Evolutionary conservation across 2,113 vertebrate species (phyloP).

Genomic region (Nanorana parkeri): DNA sequence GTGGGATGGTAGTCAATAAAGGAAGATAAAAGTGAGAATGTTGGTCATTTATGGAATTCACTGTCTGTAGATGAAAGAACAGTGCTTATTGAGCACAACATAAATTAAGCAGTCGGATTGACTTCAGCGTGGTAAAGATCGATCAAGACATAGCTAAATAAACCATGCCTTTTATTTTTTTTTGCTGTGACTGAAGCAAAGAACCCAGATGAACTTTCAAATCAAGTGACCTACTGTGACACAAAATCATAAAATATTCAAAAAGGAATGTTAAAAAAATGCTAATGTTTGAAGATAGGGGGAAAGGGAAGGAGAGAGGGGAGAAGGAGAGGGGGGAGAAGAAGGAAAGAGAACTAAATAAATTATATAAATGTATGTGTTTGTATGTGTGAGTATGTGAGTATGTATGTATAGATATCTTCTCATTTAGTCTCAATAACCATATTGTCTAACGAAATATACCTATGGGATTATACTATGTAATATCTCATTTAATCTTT

Average conservation of each 20-base stretch:
- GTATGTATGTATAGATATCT: too few relatives aligned
- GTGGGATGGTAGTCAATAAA: not conserved
- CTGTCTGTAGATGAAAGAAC: constrained; percentile 17
- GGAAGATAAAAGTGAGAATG: constrained; percentile 25
- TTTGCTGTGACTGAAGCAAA: not conserved
- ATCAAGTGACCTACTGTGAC: not conserved
- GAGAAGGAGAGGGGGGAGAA: too few relatives aligned
- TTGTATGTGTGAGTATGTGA: too few relatives aligned
- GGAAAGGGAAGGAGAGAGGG: too few relatives aligned
- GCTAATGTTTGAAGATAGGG: too few relatives aligned
- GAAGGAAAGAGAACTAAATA: too few relatives aligned
- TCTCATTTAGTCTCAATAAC: too few relatives aligned
- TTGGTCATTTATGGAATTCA: constrained; percentile 33
- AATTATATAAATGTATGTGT: too few relatives aligned
- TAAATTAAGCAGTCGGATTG: constrained; percentile 44
- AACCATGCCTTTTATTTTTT: not conserved
- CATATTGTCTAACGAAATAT: too few relatives aligned
- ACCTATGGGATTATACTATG: too few relatives aligned
- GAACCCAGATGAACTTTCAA: constrained; percentile 1
- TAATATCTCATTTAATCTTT: too few relatives aligned
- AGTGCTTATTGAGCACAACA: constrained; percentile 35
- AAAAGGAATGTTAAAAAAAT: too few relatives aligned
- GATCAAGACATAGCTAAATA: constrained; percentile 25
- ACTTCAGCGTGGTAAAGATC: constrained; percentile 17
- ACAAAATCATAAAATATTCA: not conserved